These are phyloP conservation scores for Apistogramma diplotaenia DNA, from an alignment of 2,113 vertebrate species.

Conservation along the genomic window DNA sequence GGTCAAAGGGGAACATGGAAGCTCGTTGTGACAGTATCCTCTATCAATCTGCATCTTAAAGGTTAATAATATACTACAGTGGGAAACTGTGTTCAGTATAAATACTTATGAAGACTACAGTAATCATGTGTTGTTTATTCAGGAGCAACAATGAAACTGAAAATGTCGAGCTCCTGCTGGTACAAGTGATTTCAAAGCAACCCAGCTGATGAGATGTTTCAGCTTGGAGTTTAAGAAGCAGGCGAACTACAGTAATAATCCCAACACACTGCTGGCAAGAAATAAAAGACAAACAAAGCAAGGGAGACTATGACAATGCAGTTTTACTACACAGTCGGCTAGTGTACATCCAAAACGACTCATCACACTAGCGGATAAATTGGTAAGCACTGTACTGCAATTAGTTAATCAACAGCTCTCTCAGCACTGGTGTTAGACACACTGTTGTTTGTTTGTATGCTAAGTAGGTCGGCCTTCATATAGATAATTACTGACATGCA, in stretches of 20 bases:
- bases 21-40: not conserved
- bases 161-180: not conserved
- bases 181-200: not conserved
- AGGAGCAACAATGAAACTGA: not conserved
- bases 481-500: not conserved
- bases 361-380: not conserved
- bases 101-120: not conserved
- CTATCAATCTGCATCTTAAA: slow-evolving; percentile 10
- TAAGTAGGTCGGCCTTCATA: not conserved
- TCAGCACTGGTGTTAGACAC: slow-evolving; percentile 10
- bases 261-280: not conserved
- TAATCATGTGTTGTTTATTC: not conserved
- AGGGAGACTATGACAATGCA: not conserved
- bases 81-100: not conserved
- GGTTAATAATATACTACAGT: not conserved
- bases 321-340: not conserved
- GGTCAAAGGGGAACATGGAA: slow-evolving; percentile 37
- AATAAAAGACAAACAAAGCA: not conserved
- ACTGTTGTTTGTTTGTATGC: not conserved
- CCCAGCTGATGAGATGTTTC: not conserved
- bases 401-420: not conserved
- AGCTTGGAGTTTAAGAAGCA: not conserved
- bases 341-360: not conserved
- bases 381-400: not conserved
- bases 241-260: not conserved